Evolutionary conservation across 2,113 vertebrate species (phyloP).

Genomic region (Lasiurus cinereus): DNA sequence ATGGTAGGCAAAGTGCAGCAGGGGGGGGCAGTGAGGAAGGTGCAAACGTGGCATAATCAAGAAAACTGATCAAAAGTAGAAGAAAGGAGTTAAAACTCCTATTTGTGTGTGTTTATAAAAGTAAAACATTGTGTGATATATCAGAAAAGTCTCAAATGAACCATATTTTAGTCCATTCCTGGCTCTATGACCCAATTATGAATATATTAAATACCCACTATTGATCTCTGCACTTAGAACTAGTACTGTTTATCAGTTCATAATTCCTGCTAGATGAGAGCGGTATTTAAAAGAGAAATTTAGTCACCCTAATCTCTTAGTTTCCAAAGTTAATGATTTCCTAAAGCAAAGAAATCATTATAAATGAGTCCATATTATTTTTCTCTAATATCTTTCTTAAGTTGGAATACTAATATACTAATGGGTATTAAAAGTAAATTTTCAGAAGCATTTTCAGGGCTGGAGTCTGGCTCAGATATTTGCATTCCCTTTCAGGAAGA

Average conservation of each 20-base stretch:
- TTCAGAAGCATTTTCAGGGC: conserved; percentile 51
- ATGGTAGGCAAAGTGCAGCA: not conserved
- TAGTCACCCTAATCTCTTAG: conserved; percentile 62
- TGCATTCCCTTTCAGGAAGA: conserved; percentile 39
- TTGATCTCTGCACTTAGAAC: conserved; percentile 23
- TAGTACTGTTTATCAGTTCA: conserved; percentile 29
- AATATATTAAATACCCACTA: conserved; percentile 19
- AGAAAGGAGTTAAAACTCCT: conserved; percentile 66
- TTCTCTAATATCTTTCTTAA: conserved; percentile 58
- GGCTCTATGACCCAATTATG: conserved; percentile 19
- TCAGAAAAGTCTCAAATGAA: conserved; percentile 25
- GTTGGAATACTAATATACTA: conserved; percentile 72
- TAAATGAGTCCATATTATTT: conserved; percentile 69
- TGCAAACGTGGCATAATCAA: not conserved
- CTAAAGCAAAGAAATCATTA: conserved; percentile 73
- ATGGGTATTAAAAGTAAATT: conserved; percentile 64
- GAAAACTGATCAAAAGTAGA: not conserved
- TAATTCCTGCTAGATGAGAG: conserved; percentile 58
- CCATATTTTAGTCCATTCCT: conserved; percentile 32
- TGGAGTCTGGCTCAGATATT: conserved; percentile 45
- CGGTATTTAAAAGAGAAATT: conserved; percentile 68
- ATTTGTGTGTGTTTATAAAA: not conserved
- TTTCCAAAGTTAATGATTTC: conserved; percentile 78
- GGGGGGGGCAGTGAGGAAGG: not conserved
- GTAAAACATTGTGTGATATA: not conserved